A percentile compares a stretch with the other conserved stretches of the same genome.
These are phyloP conservation scores for Busseola fusca DNA, from an alignment of 2,888 invertebrate genomes.

Conservation along the genomic window DNA sequence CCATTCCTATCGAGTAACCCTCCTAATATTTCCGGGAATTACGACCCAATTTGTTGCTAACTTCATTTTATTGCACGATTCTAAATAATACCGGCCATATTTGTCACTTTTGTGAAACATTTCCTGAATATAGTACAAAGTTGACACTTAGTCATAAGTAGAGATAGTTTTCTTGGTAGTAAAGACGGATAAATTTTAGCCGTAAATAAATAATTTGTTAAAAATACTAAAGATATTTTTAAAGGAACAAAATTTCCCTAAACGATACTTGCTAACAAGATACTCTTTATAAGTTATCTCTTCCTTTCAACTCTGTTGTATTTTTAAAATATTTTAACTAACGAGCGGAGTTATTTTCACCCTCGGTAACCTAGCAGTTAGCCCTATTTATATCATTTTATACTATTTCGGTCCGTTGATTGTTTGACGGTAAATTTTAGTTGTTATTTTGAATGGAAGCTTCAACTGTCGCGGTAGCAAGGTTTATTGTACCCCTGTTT, in stretches of 20 bases:
- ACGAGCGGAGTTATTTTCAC: slow-evolving; percentile 66
- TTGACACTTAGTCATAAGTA: neutral
- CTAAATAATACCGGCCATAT: slow-evolving; percentile 26
- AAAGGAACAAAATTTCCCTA: slow-evolving; percentile 26
- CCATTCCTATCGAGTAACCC: slow-evolving; percentile 25
- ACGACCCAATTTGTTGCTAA: slow-evolving; percentile 12
- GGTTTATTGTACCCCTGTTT: slow-evolving; percentile 58
- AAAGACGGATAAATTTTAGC: slow-evolving; percentile 11
- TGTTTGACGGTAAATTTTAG: slow-evolving; percentile 64
- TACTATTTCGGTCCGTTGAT: slow-evolving; percentile 72
- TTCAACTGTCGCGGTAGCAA: slow-evolving; percentile 49
- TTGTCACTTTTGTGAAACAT: slow-evolving; percentile 15
- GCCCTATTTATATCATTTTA: slow-evolving; percentile 72
- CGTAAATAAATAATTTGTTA: slow-evolving; percentile 2
- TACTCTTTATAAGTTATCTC: slow-evolving; percentile 42
- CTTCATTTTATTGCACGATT: slow-evolving; percentile 41
- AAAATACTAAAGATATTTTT: slow-evolving; percentile 17
- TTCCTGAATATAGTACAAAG: slow-evolving; percentile 7
- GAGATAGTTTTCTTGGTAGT: neutral
- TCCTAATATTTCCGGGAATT: slow-evolving; percentile 22
- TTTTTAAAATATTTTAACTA: slow-evolving; percentile 56
- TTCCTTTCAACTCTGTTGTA: slow-evolving; percentile 48
- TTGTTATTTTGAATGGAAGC: slow-evolving; percentile 67
- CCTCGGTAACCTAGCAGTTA: slow-evolving; percentile 54
- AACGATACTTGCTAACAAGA: slow-evolving; percentile 50